These are phyloP conservation scores for Tor tambroides DNA, from an alignment of 2,113 vertebrate species.

Conservation along the genomic window DNA sequence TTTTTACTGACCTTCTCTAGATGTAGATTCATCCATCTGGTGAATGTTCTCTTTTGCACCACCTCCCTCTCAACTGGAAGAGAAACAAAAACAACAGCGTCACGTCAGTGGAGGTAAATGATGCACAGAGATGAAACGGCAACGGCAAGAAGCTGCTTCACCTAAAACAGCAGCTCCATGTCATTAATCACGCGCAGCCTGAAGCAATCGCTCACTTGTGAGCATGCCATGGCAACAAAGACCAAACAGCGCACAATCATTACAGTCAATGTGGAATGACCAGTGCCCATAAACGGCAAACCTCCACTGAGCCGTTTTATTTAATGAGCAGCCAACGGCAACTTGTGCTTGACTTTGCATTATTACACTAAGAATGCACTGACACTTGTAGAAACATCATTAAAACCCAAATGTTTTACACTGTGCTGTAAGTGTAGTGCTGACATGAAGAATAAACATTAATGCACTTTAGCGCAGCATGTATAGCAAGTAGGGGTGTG, in stretches of 20 bases:
- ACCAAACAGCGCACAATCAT: slow-evolving; percentile 20
- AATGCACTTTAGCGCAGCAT: too few relatives aligned
- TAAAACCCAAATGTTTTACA: not conserved
- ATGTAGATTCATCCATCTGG: slow-evolving; percentile 96
- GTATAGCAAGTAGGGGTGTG: too few relatives aligned
- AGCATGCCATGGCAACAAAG: slow-evolving; percentile 39
- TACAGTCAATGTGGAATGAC: not conserved
- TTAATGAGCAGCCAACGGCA: slow-evolving; percentile 24
- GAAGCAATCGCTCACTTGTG: slow-evolving; percentile 2
- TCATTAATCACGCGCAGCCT: slow-evolving; percentile 45
- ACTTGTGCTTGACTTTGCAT: not conserved
- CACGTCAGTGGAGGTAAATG: slow-evolving; percentile 28
- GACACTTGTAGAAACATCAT: not conserved
- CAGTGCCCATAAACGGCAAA: not conserved
- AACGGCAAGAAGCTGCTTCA: slow-evolving; percentile 9
- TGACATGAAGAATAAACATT: not conserved
- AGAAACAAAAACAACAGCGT: slow-evolving; percentile 58
- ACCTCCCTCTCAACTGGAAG: slow-evolving; percentile 89
- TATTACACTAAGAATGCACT: too few relatives aligned
- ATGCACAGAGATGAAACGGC: slow-evolving; percentile 1
- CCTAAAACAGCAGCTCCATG: slow-evolving; percentile 26
- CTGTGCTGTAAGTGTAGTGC: not conserved
- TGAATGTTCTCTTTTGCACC: slow-evolving; percentile 98
- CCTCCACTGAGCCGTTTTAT: not conserved
- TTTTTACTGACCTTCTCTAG: slow-evolving; percentile 87